These are phyloP conservation scores for Pongo abelii DNA, from an alignment of 2,113 vertebrate species.

Conservation along the genomic window DNA sequence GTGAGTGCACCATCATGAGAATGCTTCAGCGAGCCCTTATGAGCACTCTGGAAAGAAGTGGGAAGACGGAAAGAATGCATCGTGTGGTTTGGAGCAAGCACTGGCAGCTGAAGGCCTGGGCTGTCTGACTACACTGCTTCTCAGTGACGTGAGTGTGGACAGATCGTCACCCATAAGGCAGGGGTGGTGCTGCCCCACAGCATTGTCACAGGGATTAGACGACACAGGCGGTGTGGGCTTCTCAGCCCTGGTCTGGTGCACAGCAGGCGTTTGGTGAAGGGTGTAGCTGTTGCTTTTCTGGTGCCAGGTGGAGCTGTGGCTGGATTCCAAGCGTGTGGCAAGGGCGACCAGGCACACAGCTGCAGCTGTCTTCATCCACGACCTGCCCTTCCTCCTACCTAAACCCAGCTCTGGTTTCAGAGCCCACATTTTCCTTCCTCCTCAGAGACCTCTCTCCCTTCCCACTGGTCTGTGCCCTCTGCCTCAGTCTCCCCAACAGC, in stretches of 20 bases:
- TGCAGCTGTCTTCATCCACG: neutral
- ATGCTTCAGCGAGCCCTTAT: fast-evolving
- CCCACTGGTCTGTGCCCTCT: too few species aligned
- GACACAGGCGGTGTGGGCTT: too few species aligned
- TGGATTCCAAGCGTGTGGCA: fast-evolving
- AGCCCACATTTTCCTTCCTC: neutral
- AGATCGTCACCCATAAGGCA: neutral
- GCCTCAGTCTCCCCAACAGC: fast-evolving
- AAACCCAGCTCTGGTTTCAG: too few species aligned
- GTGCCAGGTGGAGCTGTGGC: too few species aligned
- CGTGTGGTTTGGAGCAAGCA: too few species aligned
- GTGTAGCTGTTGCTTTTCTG: neutral
- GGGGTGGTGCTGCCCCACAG: neutral
- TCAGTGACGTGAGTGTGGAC: fast-evolving
- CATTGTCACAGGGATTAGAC: fast-evolving
- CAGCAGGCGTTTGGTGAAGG: fast-evolving
- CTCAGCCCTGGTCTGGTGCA: neutral
- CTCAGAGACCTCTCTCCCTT: neutral
- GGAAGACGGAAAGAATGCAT: fast-evolving
- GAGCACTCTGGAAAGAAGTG: neutral
- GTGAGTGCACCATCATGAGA: neutral
- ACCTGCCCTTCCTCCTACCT: neutral
- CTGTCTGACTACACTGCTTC: neutral
- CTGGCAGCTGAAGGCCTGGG: fast-evolving
- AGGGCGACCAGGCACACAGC: fast-evolving